These are phyloP conservation scores for Darevskia nairensis DNA, from an alignment of 2,797 vertebrate species.

Conservation along the genomic window DNA sequence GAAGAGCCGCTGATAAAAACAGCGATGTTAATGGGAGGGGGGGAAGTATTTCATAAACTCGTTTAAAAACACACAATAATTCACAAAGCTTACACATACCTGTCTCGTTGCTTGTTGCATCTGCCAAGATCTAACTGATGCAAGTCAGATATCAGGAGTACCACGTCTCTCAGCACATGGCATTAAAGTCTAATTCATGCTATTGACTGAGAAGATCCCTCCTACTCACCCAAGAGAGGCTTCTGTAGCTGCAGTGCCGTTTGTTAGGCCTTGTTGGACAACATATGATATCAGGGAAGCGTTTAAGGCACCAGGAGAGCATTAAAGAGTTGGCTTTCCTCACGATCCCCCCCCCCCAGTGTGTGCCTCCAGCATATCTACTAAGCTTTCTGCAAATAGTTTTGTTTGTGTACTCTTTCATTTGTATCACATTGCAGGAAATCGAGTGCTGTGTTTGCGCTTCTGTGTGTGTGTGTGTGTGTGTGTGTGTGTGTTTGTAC, in stretches of 20 bases:
- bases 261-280: conserved; percentile 71
- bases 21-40: conserved; percentile 31
- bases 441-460: neutral
- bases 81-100: conserved; percentile 1
- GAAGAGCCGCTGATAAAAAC: conserved; percentile 29
- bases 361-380: conserved; percentile 25
- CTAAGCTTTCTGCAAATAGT: conserved; percentile 37
- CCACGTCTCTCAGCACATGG: conserved; percentile 61
- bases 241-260: conserved; percentile 5
- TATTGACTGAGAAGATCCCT: conserved; percentile 70
- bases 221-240: conserved; percentile 64
- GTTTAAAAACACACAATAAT: conserved; percentile 34
- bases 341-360: neutral
- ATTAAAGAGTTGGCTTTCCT: conserved; percentile 10
- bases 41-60: conserved; percentile 25
- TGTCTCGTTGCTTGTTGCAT: neutral
- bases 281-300: conserved; percentile 51
- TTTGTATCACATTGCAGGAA: conserved; percentile 33
- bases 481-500: neutral
- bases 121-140: conserved; percentile 61
- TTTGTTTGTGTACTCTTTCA: conserved; percentile 45
- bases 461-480: neutral
- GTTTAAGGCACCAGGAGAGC: conserved; percentile 37
- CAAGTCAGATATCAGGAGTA: conserved; percentile 61
- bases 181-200: conserved; percentile 75